These are phyloP conservation scores for Harpagoxenus sublaevis DNA, from an alignment of 2,888 invertebrate genomes.

Conservation along the genomic window DNA sequence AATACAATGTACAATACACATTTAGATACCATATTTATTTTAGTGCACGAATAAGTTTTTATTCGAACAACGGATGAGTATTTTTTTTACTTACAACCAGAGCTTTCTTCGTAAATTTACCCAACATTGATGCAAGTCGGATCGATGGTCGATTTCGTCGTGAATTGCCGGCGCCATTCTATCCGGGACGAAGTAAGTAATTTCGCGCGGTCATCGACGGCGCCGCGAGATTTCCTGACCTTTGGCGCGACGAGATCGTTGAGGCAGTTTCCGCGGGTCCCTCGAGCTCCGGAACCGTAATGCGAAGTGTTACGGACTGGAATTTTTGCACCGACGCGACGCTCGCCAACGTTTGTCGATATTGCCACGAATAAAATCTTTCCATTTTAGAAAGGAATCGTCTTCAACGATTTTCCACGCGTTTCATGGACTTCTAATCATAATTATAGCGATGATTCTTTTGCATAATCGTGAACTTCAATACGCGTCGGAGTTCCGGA, in stretches of 20 bases:
- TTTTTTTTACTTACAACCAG: not conserved
- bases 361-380: not conserved
- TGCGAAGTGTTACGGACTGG: constrained; percentile 9
- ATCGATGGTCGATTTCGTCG: constrained; percentile 8
- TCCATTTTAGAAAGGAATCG: not conserved
- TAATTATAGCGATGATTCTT: not conserved
- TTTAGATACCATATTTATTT: not conserved
- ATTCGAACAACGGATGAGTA: not conserved
- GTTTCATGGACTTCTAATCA: not conserved
- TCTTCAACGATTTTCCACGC: not conserved
- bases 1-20: not conserved
- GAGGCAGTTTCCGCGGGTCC: constrained; percentile 21
- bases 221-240: constrained; percentile 36
- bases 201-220: constrained; percentile 21
- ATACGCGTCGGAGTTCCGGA: not conserved
- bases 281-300: not conserved
- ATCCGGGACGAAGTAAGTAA: constrained; percentile 15
- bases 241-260: constrained; percentile 18
- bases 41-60: not conserved
- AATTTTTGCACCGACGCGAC: not conserved
- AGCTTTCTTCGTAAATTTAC: not conserved
- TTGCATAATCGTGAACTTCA: not conserved
- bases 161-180: constrained; percentile 19
- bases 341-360: not conserved
- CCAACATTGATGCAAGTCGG: not conserved